Conservation (phyloP, 1,140 invertebrate species). For the fruit fly (Drosophila melanogaster) region DNA sequence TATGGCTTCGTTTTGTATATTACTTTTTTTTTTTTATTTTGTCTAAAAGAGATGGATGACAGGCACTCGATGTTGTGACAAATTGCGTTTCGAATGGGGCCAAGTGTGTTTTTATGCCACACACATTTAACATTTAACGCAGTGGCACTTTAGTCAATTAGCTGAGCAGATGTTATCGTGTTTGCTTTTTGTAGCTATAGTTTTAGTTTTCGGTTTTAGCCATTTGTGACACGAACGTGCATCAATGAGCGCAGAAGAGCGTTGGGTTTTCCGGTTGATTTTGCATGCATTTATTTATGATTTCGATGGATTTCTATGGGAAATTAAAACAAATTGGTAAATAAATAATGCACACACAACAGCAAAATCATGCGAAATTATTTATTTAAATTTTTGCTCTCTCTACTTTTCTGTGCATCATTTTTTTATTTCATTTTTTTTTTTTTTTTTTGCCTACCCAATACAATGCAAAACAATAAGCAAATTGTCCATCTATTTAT, state of each 20-base stretch:
- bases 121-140: conserved; percentile 15
- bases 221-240: conserved; percentile 32
- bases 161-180: conserved; percentile 66
- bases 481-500: conserved; percentile 42
- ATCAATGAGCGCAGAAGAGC: not conserved
- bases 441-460: not conserved
- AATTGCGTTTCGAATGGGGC: conserved; percentile 65
- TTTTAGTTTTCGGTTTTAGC: conserved; percentile 15
- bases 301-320: conserved; percentile 46
- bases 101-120: conserved; percentile 60
- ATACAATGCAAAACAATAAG: conserved; percentile 28
- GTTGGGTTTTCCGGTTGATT: conserved; percentile 18
- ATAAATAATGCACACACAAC: conserved; percentile 34
- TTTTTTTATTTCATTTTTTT: too few relatives aligned
- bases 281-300: conserved; percentile 35
- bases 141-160: conserved; percentile 77
- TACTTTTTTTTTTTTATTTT: conserved; percentile 8
- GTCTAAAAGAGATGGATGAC: conserved; percentile 2
- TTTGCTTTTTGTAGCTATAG: conserved; percentile 23
- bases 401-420: not conserved
- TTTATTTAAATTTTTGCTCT: conserved; percentile 59
- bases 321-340: conserved; percentile 26
- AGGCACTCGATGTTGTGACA: conserved; percentile 36
- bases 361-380: conserved; percentile 59
- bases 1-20: not conserved